A percentile compares a stretch with the other conserved stretches of the same genome.
Evolutionary conservation across 2,797 vertebrate genomes (phyloP).

Genomic region (Buceros bicornis): DNA sequence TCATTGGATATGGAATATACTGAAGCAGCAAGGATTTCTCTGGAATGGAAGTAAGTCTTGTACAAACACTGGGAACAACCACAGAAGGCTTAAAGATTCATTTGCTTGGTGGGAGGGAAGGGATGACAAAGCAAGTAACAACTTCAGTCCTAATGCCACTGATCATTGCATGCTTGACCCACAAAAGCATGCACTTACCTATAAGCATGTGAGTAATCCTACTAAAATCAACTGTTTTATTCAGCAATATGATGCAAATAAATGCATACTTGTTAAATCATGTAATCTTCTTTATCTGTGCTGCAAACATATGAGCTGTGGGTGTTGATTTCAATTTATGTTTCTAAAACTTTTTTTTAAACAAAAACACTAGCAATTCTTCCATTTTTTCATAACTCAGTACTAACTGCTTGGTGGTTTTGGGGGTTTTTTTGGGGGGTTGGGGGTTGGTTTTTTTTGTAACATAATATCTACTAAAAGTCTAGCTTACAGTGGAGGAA

Average conservation of each 20-base stretch:
- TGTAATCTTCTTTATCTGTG: neutral
- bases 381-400: neutral
- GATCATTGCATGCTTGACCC: neutral
- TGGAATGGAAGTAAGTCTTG: neutral
- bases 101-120: neutral
- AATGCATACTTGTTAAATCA: neutral
- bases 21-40: neutral
- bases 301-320: neutral
- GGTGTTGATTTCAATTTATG: neutral
- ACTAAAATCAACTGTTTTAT: neutral
- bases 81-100: neutral
- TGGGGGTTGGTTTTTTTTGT: neutral
- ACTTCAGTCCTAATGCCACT: neutral
- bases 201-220: neutral
- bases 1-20: neutral
- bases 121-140: neutral
- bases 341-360: neutral
- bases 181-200: neutral
- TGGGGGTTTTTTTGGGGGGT: neutral
- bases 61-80: neutral
- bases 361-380: neutral
- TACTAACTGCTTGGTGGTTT: neutral
- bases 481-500: accelerated
- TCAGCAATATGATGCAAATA: neutral
- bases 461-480: neutral